Evolutionary conservation across 2,113 vertebrate genomes (phyloP).

Genomic region (Notothenia coriiceps): DNA sequence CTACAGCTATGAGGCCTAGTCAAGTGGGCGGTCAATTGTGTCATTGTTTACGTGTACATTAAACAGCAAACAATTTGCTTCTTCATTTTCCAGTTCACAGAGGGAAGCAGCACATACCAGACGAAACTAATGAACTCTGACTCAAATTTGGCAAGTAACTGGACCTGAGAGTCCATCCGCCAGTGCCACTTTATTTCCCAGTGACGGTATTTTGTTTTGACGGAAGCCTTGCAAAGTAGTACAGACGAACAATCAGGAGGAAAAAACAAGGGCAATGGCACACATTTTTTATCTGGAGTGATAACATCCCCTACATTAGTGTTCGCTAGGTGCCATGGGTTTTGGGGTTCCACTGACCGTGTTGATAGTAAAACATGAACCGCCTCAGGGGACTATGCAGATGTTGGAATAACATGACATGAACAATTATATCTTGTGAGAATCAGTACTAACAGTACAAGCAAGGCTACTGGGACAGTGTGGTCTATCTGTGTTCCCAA

Average conservation of each 20-base stretch:
- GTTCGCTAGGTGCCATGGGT: not conserved
- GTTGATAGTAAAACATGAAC: too few species aligned
- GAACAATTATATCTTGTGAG: not conserved
- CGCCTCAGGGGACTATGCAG: too few species aligned
- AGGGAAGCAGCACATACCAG: conserved; percentile 33
- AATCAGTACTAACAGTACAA: not conserved
- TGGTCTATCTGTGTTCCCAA: too few species aligned
- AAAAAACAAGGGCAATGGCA: too few species aligned
- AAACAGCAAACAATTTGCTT: conserved; percentile 57
- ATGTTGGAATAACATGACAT: not conserved
- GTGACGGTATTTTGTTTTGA: conserved; percentile 31
- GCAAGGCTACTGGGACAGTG: not conserved
- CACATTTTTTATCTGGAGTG: not conserved
- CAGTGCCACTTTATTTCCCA: conserved; percentile 4
- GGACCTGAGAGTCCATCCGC: conserved; percentile 12
- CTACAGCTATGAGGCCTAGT: conserved; percentile 53
- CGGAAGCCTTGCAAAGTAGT: not conserved
- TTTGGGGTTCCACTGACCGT: not conserved
- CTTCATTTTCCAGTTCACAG: conserved; percentile 44
- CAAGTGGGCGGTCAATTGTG: conserved; percentile 66
- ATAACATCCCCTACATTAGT: not conserved
- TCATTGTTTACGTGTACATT: conserved; percentile 64
- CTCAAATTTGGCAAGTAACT: conserved; percentile 33
- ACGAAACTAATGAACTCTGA: conserved; percentile 61
- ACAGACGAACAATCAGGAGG: too few species aligned